Evolutionary conservation across 2,888 invertebrate species (phyloP), one percentile per base, ranked within the genome.

Genomic region (Limulus polyphemus): DNA sequence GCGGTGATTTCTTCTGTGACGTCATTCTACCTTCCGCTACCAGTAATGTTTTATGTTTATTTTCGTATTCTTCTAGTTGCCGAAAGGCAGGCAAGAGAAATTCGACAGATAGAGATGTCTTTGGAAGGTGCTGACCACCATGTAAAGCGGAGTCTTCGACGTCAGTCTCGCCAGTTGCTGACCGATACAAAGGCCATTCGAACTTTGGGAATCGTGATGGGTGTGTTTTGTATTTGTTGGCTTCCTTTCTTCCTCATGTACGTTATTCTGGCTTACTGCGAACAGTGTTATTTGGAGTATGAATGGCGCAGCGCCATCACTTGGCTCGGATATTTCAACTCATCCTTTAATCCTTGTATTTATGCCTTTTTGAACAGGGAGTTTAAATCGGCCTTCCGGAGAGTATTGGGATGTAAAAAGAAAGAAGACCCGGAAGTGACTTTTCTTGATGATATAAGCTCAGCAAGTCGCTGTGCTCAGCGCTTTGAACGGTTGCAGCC

Each of bases 131-230:
- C 61, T 4, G 61, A 67, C 17, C 67, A 65, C 46, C 65, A 65
- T 3, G 63, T 67, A 55, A 59, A 67, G 47, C 56, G 88, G 67
- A 92, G 92, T 60, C 80, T 97, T 49, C 87, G 91, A 74, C 83
- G 90, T 65, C 94, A 95, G 64, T 89, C 90, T 67, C 90, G 90
- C 75, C 84, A 91, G 58, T 91, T 92, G 75, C 83, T 89, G 4
- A 91, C 92, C 87, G 95, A 95, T 76, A 94, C 94, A 0, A 95
- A 95, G 79, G 95, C 95, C 0, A 94, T 94, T 4, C 94, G 95
- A 77, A 95, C 95, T 0, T 79, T 97, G 60, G 94, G 92, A 64
- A 94, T 98, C 69, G 95, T 98, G 66, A 95, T 98, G 13, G 97
- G 97, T 0, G 90, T 93, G 55, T 98, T 98, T 79, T 91, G 95